phyloP scores from a whole-genome alignment of 1,140 invertebrate species.

The Drosophila watanabei region DNA sequence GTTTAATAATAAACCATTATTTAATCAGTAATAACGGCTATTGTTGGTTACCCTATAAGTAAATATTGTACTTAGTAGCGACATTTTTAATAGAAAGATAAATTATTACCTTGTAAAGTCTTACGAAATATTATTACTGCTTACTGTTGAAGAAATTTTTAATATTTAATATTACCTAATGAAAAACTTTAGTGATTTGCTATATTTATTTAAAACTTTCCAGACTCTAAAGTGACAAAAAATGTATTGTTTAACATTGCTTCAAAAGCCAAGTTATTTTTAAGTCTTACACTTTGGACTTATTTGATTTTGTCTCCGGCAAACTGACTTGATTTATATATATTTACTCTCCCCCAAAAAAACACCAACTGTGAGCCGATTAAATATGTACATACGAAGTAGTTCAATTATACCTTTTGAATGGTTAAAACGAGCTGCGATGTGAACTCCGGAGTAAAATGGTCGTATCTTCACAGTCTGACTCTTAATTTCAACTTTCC shows the following conservation, averaged over 20 bases:
- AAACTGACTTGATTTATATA: slow-evolving; percentile 18
- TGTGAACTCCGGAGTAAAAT: slow-evolving; percentile 38
- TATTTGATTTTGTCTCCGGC: slow-evolving; percentile 9
- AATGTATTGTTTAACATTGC: not conserved
- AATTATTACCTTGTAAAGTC: no score
- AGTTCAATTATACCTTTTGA: slow-evolving; percentile 52
- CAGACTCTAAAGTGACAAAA: no score
- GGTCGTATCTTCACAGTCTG: slow-evolving; percentile 49
- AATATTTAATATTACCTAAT: not conserved
- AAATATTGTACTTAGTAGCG: not conserved
- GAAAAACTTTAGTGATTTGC: not conserved
- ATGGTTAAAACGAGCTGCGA: slow-evolving; percentile 43
- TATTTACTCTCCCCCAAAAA: slow-evolving; percentile 26
- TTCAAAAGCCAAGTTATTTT: slow-evolving; percentile 9
- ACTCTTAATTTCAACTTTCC: slow-evolving; percentile 46
- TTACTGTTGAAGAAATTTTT: not conserved
- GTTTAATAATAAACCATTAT: not conserved
- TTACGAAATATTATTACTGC: not conserved
- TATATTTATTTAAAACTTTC: not conserved
- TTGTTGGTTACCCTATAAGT: not conserved
- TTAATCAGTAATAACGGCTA: not conserved
- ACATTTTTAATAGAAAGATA: not conserved
- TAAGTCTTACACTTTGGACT: slow-evolving; percentile 5
- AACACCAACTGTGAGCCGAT: slow-evolving; percentile 12
- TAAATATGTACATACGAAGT: slow-evolving; percentile 51